Evolutionary conservation across 2,888 invertebrate genomes (phyloP), one percentile per base, ranked within the genome.

Genomic region (Epinotia brunnichana): DNA sequence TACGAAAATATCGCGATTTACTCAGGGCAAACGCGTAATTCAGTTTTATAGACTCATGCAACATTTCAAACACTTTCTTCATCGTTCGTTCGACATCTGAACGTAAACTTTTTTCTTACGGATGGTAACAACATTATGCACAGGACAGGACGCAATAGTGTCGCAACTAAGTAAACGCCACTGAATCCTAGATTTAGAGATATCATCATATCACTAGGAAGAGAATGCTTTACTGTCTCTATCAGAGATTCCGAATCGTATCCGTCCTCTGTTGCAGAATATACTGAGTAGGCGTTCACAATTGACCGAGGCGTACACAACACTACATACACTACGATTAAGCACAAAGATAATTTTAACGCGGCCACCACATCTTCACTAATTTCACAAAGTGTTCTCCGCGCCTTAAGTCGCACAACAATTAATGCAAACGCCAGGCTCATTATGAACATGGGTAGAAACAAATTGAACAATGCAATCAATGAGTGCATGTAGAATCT

Each of bases 401-500:
- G 88, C 44, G 85, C 82, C 74, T 83, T 88, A 59, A 92, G 80
- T 82, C 90, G 92, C 21, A 85, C 76, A 3, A 86, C 73, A 64
- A 91, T 86, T 76, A 92, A 76, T 44, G 79, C 79, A 73, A 83
- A 82, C 44, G 86, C 83, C 7, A 82, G 77, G 48, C 79, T 81
- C 82, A 92, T 85, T 57, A 94, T 86, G 17, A 89, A 74, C 29
- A 84, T 78, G 21, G 93, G 93, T 76, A 94, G 77, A 77, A 91
- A 82, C 63, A 91, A 80, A 81, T 90, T 92, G 71, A 93, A 89
- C 51, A 91, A 82, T 51, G 88, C 87, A 53, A 93, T 81, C 80
- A 93, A 83, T 5, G 88, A 85, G 75, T 90, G 87, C 84, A 92
- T 88, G 72, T 90, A 88, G 11, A 89, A 79, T 74, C 90, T 90